These are phyloP conservation scores for Ophion slaviceki DNA, from an alignment of 2,888 invertebrate genomes.

Conservation along the genomic window DNA sequence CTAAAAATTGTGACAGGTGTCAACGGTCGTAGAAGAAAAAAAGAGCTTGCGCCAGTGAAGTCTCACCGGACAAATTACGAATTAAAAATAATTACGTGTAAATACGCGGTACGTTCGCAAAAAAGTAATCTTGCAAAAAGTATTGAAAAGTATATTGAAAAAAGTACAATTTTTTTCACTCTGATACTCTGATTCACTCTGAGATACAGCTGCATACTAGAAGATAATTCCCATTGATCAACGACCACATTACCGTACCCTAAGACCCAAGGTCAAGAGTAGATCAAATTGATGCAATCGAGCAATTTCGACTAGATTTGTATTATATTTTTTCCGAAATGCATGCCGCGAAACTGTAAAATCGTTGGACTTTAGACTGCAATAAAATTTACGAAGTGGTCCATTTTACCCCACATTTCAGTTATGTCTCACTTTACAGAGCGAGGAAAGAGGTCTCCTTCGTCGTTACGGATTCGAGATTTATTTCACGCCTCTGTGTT, in stretches of 20 bases:
- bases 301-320: no score
- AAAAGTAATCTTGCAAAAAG: background rate
- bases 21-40: background rate
- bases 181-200: no score
- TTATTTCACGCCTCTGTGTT: conserved; percentile 13
- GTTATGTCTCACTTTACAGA: background rate
- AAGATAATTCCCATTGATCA: no score
- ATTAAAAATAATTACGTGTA: background rate
- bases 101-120: background rate
- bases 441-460: background rate
- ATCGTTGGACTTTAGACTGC: background rate
- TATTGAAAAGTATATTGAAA: no score
- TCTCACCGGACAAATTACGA: background rate
- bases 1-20: background rate
- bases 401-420: conserved; percentile 13
- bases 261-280: no score
- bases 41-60: background rate
- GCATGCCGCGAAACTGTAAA: background rate
- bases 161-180: background rate
- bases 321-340: no score
- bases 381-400: background rate
- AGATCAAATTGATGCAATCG: no score
- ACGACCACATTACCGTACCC: no score
- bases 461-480: conserved; percentile 11
- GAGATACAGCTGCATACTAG: no score